phyloP scores from a whole-genome alignment of 2,113 vertebrate species.

The Columbina picui region DNA sequence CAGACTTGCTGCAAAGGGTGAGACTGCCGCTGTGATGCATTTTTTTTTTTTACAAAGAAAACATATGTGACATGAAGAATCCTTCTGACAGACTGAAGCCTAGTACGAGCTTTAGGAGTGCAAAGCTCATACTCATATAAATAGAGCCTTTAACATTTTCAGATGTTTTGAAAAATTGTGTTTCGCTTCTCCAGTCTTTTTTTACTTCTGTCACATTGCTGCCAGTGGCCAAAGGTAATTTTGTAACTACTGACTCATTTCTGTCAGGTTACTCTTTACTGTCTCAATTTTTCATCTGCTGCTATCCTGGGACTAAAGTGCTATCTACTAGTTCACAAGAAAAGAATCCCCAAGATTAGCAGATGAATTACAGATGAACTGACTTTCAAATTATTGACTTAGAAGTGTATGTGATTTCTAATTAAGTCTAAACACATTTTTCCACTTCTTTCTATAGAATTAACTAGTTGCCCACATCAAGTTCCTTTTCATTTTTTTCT shows the following conservation, averaged over 20 bases:
- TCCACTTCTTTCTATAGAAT: neutral
- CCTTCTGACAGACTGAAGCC: neutral
- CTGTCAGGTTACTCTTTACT: neutral
- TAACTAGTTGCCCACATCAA: neutral
- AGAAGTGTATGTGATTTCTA: constrained; percentile 19
- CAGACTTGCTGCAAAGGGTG: neutral
- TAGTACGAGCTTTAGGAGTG: neutral
- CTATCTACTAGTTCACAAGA: neutral
- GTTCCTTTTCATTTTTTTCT: neutral
- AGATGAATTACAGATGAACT: neutral
- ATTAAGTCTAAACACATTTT: neutral
- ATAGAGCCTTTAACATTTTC: neutral
- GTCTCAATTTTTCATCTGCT: neutral
- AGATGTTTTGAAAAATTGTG: neutral
- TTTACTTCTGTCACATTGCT: neutral
- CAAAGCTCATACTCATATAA: neutral
- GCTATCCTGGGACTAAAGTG: neutral
- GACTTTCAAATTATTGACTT: neutral
- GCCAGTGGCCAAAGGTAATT: neutral
- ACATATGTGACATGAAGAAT: neutral
- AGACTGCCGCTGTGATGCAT: fast-evolving
- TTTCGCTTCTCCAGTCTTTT: neutral
- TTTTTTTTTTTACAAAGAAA: neutral
- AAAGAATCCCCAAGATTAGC: neutral
- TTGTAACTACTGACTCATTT: neutral